Percentiles rank a stretch among this genome's conserved stretches.
Evolutionary conservation across 2,888 invertebrate genomes (phyloP).

Genomic region (Conistra vaccinii): DNA sequence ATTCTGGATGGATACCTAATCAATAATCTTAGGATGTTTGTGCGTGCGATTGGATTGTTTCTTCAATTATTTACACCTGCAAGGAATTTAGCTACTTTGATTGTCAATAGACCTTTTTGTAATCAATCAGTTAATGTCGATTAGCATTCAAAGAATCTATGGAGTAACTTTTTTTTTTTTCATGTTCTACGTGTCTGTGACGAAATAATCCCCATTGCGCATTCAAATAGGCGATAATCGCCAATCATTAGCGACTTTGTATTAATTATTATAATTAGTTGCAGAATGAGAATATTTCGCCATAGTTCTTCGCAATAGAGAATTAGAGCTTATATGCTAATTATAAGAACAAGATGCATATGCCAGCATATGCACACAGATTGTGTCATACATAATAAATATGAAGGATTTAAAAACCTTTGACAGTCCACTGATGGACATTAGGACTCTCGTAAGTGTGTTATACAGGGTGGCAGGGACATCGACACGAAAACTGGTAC

Average conservation of each 20-base stretch:
- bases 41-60: conserved; percentile 4
- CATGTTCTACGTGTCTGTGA: neutral
- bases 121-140: neutral
- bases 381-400: neutral
- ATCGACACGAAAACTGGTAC: too few species aligned
- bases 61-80: neutral
- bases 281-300: conserved; percentile 45
- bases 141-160: conserved; percentile 14
- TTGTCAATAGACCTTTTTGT: conserved; percentile 19
- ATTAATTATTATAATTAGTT: conserved; percentile 51
- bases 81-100: conserved; percentile 9
- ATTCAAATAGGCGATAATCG: conserved; percentile 42
- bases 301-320: conserved; percentile 42
- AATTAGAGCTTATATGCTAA: conserved; percentile 62
- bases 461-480: too few species aligned
- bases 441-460: too few species aligned
- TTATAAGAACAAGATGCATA: conserved; percentile 27
- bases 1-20: neutral
- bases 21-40: neutral
- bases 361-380: neutral
- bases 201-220: conserved; percentile 38
- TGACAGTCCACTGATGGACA: neutral
- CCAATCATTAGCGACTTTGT: conserved; percentile 39
- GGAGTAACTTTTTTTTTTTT: neutral
- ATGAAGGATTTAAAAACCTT: neutral